Evolutionary conservation across 2,888 invertebrate species (phyloP), one percentile per base, ranked within the genome.

Genomic region (Imbricaverruca yamaguchii): DNA sequence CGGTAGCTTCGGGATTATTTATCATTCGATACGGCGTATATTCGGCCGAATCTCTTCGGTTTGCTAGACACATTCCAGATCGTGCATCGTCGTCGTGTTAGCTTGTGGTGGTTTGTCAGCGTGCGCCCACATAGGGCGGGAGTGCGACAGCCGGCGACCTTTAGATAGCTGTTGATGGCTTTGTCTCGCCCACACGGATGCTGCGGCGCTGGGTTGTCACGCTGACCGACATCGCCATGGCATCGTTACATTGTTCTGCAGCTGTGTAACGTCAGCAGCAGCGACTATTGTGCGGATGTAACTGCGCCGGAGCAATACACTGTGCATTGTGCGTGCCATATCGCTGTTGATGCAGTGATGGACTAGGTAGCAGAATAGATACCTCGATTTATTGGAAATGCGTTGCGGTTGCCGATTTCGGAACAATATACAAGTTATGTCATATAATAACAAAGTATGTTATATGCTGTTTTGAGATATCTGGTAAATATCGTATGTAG

Each of bases 1-100:
- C 39, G 39, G 11, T 59, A 59, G 59, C 15, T 74, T 18, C 18
- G 55, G 74, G 18, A 74, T 53, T 13, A 18, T 74, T 18, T 74
- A 74, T n/a, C 65, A 21, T 18, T 15, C 2, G 53, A 55, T 9
- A 39, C 7, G 15, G 10, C 53, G 23, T 18, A 11, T 18, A 21
- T 74, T 74, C 18, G 10, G 55, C 74, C 74, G 74, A 21, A 18
- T 53, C 18, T 55, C 10, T 39, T 74, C 74, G 74, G 55, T 55
- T 74, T 23, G 18, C 10, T 74, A 74, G 55, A 59, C 7, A 74
- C 74, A 74, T 74, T 74, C 74, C 74, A 74, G 55, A 55, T 74
- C 12, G 74, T 23, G 63, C n/a, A 21, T 63, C 21, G 39, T 18
- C 0, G 25, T 13, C 12, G 25, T 6, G 0, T 13, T 2, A 13